Evolutionary conservation across 2,797 vertebrate genomes (phyloP).

Genomic region (Poecilia gillii): DNA sequence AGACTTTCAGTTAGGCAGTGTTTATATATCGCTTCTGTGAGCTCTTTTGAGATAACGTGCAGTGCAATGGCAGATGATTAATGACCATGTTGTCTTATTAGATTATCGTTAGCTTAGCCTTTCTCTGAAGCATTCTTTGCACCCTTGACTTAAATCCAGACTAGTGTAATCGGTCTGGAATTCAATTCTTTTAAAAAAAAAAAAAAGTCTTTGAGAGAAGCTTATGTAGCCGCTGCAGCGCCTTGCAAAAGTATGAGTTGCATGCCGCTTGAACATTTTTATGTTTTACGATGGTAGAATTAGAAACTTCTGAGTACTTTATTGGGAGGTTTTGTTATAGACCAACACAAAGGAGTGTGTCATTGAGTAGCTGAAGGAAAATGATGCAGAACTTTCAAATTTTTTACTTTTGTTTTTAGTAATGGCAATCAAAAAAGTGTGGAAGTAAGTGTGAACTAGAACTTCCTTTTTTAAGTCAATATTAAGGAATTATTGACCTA

Average conservation of each 20-base stretch:
- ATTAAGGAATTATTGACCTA: too few species aligned
- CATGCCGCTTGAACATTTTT: not conserved
- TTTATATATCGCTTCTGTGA: not conserved
- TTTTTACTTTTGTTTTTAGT: not conserved
- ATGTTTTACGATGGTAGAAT: not conserved
- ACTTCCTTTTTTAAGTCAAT: too few species aligned
- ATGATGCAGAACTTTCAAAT: not conserved
- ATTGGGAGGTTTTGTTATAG: not conserved
- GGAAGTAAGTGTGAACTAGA: not conserved
- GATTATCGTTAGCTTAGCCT: slow-evolving; percentile 28
- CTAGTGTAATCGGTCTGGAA: slow-evolving; percentile 35
- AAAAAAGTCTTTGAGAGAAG: slow-evolving; percentile 31
- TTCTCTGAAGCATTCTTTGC: slow-evolving; percentile 32
- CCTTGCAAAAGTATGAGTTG: not conserved
- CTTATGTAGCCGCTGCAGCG: not conserved
- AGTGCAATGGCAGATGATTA: slow-evolving; percentile 30
- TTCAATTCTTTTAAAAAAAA: slow-evolving; percentile 47
- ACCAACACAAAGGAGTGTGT: not conserved
- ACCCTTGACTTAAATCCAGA: slow-evolving; percentile 34
- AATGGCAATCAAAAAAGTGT: not conserved
- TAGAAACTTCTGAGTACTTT: not conserved
- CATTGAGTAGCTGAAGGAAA: not conserved
- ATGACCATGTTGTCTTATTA: slow-evolving; percentile 29
- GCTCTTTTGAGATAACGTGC: not conserved
- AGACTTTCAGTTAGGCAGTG: not conserved